A percentile compares a stretch with the other conserved stretches of the same genome.
Evolutionary conservation across 92 coral and sea anemone genomes (phyloP).

Genomic region (Actinernus sp.): DNA sequence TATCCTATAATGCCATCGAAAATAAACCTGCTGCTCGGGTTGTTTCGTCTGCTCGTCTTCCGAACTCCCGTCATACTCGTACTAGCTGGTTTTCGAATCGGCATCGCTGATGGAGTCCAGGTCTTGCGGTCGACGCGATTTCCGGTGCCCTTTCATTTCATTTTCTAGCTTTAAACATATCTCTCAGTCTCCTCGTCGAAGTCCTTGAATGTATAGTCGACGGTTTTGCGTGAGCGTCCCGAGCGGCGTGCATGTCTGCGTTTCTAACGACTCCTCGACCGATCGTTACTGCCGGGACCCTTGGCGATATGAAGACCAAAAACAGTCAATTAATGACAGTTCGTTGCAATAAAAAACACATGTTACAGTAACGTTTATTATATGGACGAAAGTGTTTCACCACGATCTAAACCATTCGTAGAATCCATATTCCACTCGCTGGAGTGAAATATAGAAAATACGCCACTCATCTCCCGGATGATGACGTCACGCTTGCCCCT

Average conservation of each 20-base stretch:
- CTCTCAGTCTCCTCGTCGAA: conserved; percentile 94
- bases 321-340: not conserved
- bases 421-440: too few species aligned
- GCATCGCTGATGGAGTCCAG: conserved; percentile 83
- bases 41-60: conserved; percentile 69
- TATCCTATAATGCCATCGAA: conserved; percentile 64
- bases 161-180: conserved; percentile 80
- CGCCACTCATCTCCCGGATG: too few species aligned
- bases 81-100: conserved; percentile 84
- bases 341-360: too few species aligned
- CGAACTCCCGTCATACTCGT: conserved; percentile 69
- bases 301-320: conserved; percentile 3
- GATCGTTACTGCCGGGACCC: conserved; percentile 78
- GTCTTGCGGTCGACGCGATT: conserved; percentile 83
- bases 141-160: conserved; percentile 74
- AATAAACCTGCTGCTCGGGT: conserved; percentile 73
- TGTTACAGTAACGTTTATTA: too few species aligned
- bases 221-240: conserved; percentile 92
- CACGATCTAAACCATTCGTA: too few species aligned
- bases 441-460: too few species aligned
- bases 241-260: conserved; percentile 77
- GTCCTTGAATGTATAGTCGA: conserved; percentile 96
- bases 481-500: too few species aligned
- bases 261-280: conserved; percentile 30
- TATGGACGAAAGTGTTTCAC: too few species aligned